Base-by-base conservation (phyloP, 2,888 invertebrate genomes). In the Macrophya annulata region DNA sequence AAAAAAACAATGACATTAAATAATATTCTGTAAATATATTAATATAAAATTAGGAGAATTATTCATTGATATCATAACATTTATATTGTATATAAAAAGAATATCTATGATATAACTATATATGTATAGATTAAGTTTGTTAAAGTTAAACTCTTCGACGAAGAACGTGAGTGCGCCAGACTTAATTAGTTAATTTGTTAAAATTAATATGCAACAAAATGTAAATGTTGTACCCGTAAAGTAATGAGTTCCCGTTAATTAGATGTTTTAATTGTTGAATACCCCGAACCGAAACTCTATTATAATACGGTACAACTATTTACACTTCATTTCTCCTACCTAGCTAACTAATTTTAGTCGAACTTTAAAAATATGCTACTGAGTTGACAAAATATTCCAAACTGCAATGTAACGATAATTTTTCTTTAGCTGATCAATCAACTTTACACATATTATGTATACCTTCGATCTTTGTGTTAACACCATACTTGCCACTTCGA, bases 81-180 rank as follows among this genome's bases (percentile, higher is more conserved):
- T 71, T 86, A 31, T 86, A 86, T 77, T 86, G 87, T 87, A 87
- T 89, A 88, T 85, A 86, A 88, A 90, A 89, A 85, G 88, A 90
- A 88, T 89, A 87, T 84, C 87, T 88, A 89, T 86, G 88, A 88
- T 81, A 88, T 81, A 88, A 88, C 88, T 51, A 51, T 51, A 31
- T 15, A 55, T 31, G 9, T 31, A 25, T 90, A 90, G 86, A 88
- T 87, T 89, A 88, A 87, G 86, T 87, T 88, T 89, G 89, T 90
- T 89, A 90, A 89, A 88, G 87, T 87, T 91, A 91, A 90, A 89
- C 88, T 90, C 86, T 86, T 88, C 85, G 86, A 86, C 87, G 88
- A 89, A 86, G 88, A 88, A 87, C 89, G 88, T 88, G 85, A 88
- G 86, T 88, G 86, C 76, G 85, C 87, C 89, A 88, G 59, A 74